These are phyloP conservation scores for Cheilosia vernalis DNA, from an alignment of 2,888 invertebrate genomes.

Conservation along the genomic window DNA sequence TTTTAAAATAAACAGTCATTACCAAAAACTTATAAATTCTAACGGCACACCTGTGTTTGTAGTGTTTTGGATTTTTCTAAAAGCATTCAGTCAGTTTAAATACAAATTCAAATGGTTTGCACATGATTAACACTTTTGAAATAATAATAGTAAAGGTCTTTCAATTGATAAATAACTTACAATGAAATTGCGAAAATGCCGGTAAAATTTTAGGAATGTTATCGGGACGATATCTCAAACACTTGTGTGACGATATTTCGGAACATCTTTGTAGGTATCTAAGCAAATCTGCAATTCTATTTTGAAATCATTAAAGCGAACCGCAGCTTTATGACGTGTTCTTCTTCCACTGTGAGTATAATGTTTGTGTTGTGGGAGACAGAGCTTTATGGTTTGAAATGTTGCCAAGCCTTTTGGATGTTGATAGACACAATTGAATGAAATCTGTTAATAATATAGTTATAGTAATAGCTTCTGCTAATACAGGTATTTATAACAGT, in stretches of 20 bases:
- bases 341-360: background rate
- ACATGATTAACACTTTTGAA: background rate
- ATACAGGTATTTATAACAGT: too few relatives aligned
- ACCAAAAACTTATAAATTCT: too few relatives aligned
- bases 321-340: too few relatives aligned
- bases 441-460: too few relatives aligned
- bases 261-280: background rate
- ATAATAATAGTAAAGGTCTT: background rate
- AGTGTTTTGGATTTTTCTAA: too few relatives aligned
- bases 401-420: constrained; percentile 56
- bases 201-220: background rate
- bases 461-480: too few relatives aligned
- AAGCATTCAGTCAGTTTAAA: too few relatives aligned
- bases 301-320: background rate
- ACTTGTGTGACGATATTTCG: background rate
- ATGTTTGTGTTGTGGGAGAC: constrained; percentile 2
- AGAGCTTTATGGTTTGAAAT: constrained; percentile 25
- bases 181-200: background rate
- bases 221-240: background rate
- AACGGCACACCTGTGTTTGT: too few relatives aligned
- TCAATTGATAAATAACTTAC: background rate
- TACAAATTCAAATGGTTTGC: background rate
- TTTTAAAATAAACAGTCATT: too few relatives aligned
- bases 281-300: background rate
- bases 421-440: constrained; percentile 11